Evolutionary conservation across 2,888 invertebrate species (phyloP).

Genomic region (Tethea ocularis): DNA sequence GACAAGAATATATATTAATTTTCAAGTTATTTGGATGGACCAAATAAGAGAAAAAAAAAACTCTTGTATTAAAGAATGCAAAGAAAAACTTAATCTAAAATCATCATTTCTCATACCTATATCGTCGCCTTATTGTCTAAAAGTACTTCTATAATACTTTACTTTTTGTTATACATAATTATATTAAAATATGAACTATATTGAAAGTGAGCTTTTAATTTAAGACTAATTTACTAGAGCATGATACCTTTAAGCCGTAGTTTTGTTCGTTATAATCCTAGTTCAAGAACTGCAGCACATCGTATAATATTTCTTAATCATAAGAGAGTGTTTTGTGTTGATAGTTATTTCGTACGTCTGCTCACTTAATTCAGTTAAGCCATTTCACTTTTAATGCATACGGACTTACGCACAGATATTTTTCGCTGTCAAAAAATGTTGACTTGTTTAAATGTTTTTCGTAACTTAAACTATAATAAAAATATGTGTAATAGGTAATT

Average conservation of each 20-base stretch:
- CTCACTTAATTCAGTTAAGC: slow-evolving; percentile 46
- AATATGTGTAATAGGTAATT: not conserved
- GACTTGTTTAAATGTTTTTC: not conserved
- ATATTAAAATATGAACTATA: not conserved
- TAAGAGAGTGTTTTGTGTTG: slow-evolving; percentile 23
- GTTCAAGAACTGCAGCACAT: slow-evolving; percentile 12
- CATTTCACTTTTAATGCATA: slow-evolving; percentile 42
- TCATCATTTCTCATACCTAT: too few species aligned
- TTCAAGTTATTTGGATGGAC: too few species aligned
- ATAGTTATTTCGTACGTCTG: slow-evolving; percentile 33
- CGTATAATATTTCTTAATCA: slow-evolving; percentile 24
- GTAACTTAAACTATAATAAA: too few species aligned
- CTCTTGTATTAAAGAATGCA: too few species aligned
- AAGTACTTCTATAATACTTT: too few species aligned
- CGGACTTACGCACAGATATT: slow-evolving; percentile 44
- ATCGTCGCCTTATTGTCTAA: too few species aligned
- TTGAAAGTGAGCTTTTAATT: not conserved
- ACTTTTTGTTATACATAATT: too few species aligned
- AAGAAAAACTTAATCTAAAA: too few species aligned
- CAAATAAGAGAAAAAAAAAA: too few species aligned
- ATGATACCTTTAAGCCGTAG: not conserved
- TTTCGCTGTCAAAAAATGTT: slow-evolving; percentile 22
- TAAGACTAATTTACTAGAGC: not conserved
- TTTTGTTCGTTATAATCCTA: slow-evolving; percentile 1
- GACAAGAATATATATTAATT: too few species aligned